Base-by-base conservation (phyloP, 2,888 invertebrate species). In the Notodonta dromedarius region DNA sequence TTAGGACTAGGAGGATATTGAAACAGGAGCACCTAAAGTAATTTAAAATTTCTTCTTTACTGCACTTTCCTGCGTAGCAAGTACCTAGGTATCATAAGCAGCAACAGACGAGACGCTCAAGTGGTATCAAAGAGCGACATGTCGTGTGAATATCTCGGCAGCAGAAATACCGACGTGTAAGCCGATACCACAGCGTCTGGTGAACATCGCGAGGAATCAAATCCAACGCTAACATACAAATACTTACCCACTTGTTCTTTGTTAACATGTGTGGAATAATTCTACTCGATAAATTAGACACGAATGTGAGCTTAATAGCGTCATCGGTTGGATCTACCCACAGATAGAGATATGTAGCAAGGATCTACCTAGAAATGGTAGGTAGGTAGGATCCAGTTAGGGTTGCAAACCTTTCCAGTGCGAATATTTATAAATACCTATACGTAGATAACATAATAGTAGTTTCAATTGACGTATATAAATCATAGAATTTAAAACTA, bases 171-270 rank as follows among this genome's bases (percentile, higher is more conserved):
- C 16, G 13, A 44, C 71, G 60, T 71, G 92, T 89, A 92, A 92
- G 89, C 71, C 78, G 92, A 92, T 85, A 92, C 86, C 80, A 73
- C 78, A 66, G 83, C 86, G 91, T 91, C 93, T 92, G 92, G 88
- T 77, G 84, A 88, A 71, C 87, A 86, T 91, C 89, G 86, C 68
- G 80, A 73, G 83, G 84, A 88, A 88, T 87, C 87, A 87, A 83
- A 85, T 79, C 86, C 82, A 77, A 73, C 74, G 62, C 76, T 79
- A 77, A 79, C 80, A 67, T 67, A 71, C 74, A 78, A 77, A 76
- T 77, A 76, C 71, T 76, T 74, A 65, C 75, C 79, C 77, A 65
- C 76, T 78, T 77, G 65, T 65, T 67, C 59, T 66, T 59, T 24
- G 24, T 24, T 24, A 24, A 24, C 24, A 24, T 24, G 24, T 24